These are phyloP conservation scores for Lerema accius DNA, from an alignment of 1,140 invertebrate species.

Conservation along the genomic window DNA sequence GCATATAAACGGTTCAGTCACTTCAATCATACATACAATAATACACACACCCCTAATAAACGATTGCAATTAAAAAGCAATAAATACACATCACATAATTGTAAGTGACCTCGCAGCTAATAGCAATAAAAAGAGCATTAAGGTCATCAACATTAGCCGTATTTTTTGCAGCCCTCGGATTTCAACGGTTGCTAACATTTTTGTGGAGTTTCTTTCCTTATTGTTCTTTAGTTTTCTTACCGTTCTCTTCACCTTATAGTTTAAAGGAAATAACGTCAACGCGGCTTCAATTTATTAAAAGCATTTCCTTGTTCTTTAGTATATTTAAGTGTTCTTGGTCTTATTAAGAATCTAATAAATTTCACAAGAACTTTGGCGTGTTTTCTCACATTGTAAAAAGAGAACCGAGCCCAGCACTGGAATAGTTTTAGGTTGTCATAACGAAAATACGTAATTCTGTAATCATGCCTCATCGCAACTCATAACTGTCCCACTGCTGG, in stretches of 20 bases:
- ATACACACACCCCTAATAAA: slow-evolving; percentile 12
- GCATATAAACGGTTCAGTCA: no score
- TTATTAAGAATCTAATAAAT: no score
- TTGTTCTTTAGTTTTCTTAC: slow-evolving; percentile 23
- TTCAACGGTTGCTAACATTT: slow-evolving; percentile 32
- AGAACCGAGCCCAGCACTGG: no score
- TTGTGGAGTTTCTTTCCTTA: slow-evolving; percentile 18
- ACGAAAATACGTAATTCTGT: no score
- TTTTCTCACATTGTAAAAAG: no score
- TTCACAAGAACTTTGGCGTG: no score
- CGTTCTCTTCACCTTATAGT: not conserved
- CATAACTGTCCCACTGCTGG: no score
- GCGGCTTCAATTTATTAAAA: not conserved
- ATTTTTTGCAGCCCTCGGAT: slow-evolving; percentile 22
- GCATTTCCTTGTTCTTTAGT: not conserved
- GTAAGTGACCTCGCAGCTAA: slow-evolving; percentile 24
- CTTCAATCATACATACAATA: no score
- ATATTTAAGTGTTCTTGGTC: no score
- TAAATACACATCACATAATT: slow-evolving; percentile 28
- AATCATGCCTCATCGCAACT: no score
- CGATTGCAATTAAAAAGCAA: slow-evolving; percentile 13
- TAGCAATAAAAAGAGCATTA: slow-evolving; percentile 32
- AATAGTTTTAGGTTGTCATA: no score
- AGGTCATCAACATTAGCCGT: slow-evolving; percentile 30
- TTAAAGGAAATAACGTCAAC: not conserved